phyloP scores from a whole-genome alignment of 2,888 invertebrate genomes.

The Epinotia demarniana region DNA sequence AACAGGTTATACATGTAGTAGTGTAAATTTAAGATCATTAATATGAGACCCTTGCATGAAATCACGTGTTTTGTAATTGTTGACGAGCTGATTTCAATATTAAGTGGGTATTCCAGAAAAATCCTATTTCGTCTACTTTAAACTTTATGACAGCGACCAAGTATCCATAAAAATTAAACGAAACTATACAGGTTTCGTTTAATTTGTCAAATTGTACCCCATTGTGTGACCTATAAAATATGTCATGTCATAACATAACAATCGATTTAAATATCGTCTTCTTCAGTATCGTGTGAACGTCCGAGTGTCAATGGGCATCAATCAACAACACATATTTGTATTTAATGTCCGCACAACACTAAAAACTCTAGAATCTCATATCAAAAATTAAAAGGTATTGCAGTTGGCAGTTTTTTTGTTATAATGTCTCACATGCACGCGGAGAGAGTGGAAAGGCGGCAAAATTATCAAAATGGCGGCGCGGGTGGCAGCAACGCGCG shows the following conservation, averaged over 20 bases:
- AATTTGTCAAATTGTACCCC: conserved; percentile 14
- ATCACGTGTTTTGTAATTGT: background rate
- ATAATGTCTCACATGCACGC: conserved; percentile 21
- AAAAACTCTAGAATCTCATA: background rate
- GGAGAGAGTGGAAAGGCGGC: conserved; percentile 61
- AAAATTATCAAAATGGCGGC: conserved; percentile 63
- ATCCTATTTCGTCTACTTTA: background rate
- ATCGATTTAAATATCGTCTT: conserved; percentile 53
- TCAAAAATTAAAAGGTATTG: background rate
- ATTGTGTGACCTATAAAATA: conserved; percentile 37
- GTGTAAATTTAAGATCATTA: background rate
- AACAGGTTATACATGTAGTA: background rate
- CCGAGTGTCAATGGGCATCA: conserved; percentile 49
- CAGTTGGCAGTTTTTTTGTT: background rate
- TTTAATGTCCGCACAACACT: conserved; percentile 24
- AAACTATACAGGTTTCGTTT: too few species aligned
- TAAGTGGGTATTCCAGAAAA: too few species aligned
- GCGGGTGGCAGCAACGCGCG: conserved; percentile 62
- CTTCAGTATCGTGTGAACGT: conserved; percentile 57
- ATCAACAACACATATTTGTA: conserved; percentile 32
- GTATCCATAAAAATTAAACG: background rate
- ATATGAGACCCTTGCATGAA: background rate
- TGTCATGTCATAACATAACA: conserved; percentile 50
- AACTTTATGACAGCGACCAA: background rate
- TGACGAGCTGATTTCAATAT: too few species aligned